phyloP scores from a whole-genome alignment of 2,888 invertebrate genomes.

The Meta bourneti region DNA sequence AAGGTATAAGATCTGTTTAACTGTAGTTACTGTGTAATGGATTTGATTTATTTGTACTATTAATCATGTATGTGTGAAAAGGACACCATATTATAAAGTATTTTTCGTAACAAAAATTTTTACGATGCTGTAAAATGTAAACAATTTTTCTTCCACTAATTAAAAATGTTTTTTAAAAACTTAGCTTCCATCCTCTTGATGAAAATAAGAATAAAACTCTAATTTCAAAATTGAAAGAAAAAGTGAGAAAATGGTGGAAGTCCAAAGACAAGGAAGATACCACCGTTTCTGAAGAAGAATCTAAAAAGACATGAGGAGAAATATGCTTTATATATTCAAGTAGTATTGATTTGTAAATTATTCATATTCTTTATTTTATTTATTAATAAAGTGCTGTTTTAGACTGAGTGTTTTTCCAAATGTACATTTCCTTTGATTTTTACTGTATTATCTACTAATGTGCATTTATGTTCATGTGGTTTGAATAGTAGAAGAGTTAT shows the following conservation, averaged over 20 bases:
- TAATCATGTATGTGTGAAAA: no score
- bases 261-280: neutral
- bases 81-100: no score
- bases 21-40: no score
- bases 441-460: neutral
- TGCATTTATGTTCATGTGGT: neutral
- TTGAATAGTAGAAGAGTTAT: no score
- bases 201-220: conserved; percentile 55
- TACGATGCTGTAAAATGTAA: no score
- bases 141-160: neutral
- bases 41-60: no score
- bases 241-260: conserved; percentile 38
- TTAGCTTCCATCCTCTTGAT: conserved; percentile 62
- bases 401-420: neutral
- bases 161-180: neutral
- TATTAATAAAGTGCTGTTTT: neutral
- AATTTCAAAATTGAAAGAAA: conserved; percentile 45
- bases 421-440: neutral
- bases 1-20: no score
- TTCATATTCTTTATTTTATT: neutral
- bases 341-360: conserved; percentile 17
- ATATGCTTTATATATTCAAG: neutral
- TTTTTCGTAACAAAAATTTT: no score
- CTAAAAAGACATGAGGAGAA: conserved; percentile 28
- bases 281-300: conserved; percentile 22